A percentile compares a stretch with the other conserved stretches of the same genome.
Conservation (phyloP, 2,797 vertebrate genomes). For the Danionella dracula region DNA sequence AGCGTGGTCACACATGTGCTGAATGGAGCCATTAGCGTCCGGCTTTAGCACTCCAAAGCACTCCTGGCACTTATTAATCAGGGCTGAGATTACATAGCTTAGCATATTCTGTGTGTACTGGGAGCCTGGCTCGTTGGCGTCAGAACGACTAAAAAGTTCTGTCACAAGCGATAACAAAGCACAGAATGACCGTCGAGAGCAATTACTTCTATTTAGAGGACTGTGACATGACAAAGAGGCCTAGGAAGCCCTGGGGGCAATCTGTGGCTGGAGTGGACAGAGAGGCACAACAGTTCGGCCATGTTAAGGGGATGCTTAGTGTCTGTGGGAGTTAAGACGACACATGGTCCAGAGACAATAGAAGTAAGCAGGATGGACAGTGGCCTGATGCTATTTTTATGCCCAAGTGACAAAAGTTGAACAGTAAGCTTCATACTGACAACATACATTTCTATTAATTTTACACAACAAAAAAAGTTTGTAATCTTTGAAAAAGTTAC, state of each 20-base stretch:
- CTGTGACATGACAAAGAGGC: conserved; percentile 24
- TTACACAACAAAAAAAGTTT: not conserved
- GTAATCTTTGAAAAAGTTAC: conserved; percentile 13
- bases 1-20: conserved; percentile 35
- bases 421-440: not conserved
- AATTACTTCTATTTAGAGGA: conserved; percentile 37
- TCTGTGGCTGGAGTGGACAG: conserved; percentile 19
- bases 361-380: conserved; percentile 49
- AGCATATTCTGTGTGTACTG: conserved; percentile 39
- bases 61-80: conserved; percentile 49
- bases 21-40: conserved; percentile 41
- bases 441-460: not conserved
- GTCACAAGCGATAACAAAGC: conserved; percentile 31
- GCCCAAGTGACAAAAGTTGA: conserved; percentile 20
- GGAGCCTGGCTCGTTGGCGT: conserved; percentile 34
- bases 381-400: conserved; percentile 49
- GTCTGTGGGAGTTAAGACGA: conserved; percentile 4
- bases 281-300: conserved; percentile 7
- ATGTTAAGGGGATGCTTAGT: not conserved
- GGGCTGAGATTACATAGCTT: conserved; percentile 39
- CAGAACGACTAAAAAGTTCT: conserved; percentile 38
- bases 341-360: conserved; percentile 13
- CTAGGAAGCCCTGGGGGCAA: conserved; percentile 18
- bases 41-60: conserved; percentile 30
- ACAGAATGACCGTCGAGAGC: conserved; percentile 30